Evolutionary conservation across 2,888 invertebrate species (phyloP).

Genomic region (Iselma pallidipennis): DNA sequence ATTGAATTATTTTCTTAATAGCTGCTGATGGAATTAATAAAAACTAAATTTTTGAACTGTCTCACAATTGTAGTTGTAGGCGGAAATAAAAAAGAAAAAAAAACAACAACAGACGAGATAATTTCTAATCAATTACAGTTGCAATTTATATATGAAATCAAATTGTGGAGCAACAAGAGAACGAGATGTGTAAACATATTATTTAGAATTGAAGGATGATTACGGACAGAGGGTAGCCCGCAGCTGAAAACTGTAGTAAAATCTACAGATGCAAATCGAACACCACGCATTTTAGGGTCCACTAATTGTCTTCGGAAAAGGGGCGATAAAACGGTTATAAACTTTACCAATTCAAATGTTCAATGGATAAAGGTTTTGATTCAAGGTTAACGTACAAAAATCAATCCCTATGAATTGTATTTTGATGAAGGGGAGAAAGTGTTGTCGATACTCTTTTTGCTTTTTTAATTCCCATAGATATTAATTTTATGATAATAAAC

Average conservation of each 20-base stretch:
- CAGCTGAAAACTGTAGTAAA: slow-evolving; percentile 42
- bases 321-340: slow-evolving; percentile 39
- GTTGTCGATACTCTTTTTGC: not conserved
- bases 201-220: slow-evolving; percentile 39
- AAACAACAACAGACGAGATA: not conserved
- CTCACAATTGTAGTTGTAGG: not conserved
- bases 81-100: not conserved
- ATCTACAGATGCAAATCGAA: slow-evolving; percentile 43
- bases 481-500: not conserved
- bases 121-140: slow-evolving; percentile 29
- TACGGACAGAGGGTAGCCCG: slow-evolving; percentile 31
- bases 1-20: slow-evolving; percentile 24
- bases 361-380: not conserved
- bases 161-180: slow-evolving; percentile 40
- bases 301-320: slow-evolving; percentile 39
- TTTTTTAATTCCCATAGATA: not conserved
- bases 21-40: too few relatives aligned
- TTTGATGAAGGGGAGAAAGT: not conserved
- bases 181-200: slow-evolving; percentile 42
- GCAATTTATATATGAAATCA: slow-evolving; percentile 39
- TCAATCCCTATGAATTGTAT: not conserved
- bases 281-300: slow-evolving; percentile 28
- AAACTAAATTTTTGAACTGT: too few relatives aligned
- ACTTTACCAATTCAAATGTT: slow-evolving; percentile 17
- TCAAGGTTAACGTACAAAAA: slow-evolving; percentile 1